Conservation (phyloP, 2,888 invertebrate species). For the Agrotis segetum region DNA sequence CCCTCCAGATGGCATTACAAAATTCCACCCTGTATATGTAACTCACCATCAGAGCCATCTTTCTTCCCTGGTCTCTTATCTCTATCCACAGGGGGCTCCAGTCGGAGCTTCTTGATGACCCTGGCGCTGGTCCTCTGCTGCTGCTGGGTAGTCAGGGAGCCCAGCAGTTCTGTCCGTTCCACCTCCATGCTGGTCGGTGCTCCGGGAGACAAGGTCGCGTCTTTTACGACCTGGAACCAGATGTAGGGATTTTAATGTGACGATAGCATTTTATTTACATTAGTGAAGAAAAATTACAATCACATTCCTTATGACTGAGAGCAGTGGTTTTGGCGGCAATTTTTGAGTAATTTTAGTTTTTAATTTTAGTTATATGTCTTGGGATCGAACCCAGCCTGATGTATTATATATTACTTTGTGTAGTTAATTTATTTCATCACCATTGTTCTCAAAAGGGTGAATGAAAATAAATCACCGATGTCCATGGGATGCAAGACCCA, state of each 20-base stretch:
- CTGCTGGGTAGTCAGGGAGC: conserved; percentile 93
- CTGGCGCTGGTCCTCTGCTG: conserved; percentile 93
- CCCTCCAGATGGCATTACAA: too few species aligned
- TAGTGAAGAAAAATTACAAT: too few species aligned
- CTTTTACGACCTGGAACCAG: conserved; percentile 68
- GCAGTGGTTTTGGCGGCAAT: too few species aligned
- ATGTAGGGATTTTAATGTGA: neutral
- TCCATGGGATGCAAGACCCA: too few species aligned
- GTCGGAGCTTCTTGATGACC: conserved; percentile 94
- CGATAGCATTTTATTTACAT: neutral
- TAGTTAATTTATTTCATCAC: too few species aligned
- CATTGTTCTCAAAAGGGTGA: too few species aligned
- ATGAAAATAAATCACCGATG: too few species aligned
- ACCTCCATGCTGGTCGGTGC: conserved; percentile 66
- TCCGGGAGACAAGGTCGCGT: conserved; percentile 74
- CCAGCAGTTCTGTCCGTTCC: conserved; percentile 91
- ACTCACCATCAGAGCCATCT: conserved; percentile 71
- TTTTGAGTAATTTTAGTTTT: too few species aligned
- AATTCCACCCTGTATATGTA: neutral
- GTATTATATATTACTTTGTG: too few species aligned
- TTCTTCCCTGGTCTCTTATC: conserved; percentile 75
- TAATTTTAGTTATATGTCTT: too few species aligned
- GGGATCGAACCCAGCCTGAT: too few species aligned
- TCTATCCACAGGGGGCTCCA: conserved; percentile 88
- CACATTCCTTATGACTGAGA: too few species aligned